These are phyloP conservation scores for Esox lucius DNA, from an alignment of 2,797 vertebrate species.

Conservation along the genomic window DNA sequence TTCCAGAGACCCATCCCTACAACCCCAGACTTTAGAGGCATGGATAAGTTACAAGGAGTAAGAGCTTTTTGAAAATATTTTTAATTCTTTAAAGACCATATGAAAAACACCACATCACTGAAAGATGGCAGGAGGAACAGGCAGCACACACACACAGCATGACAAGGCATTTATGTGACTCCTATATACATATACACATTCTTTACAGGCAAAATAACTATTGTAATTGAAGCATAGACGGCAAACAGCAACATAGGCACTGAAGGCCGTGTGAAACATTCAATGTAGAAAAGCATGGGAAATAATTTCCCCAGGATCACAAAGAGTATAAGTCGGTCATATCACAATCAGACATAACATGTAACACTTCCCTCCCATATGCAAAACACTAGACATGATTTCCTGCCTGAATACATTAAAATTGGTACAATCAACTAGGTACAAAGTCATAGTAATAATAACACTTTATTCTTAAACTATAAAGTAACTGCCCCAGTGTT, in stretches of 20 bases:
- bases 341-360: conserved; percentile 63
- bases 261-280: conserved; percentile 68
- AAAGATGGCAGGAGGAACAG: conserved; percentile 76
- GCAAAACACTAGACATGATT: conserved; percentile 63
- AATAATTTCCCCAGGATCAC: conserved; percentile 58
- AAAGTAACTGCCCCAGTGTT: no score
- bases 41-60: conserved; percentile 7
- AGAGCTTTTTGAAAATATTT: conserved; percentile 74
- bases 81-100: conserved; percentile 72
- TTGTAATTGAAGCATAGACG: conserved; percentile 70
- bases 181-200: conserved; percentile 78
- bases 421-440: conserved; percentile 67
- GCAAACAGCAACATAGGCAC: conserved; percentile 64
- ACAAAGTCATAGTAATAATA: conserved; percentile 41
- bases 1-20: not conserved
- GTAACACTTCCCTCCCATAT: conserved; percentile 54
- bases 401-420: conserved; percentile 60
- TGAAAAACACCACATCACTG: conserved; percentile 75
- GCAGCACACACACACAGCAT: conserved; percentile 58
- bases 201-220: conserved; percentile 76
- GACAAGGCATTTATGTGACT: conserved; percentile 82
- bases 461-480: conserved; percentile 16
- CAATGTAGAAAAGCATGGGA: conserved; percentile 67
- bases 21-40: conserved; percentile 22
- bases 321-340: conserved; percentile 60